Evolutionary conservation across 2,797 vertebrate genomes (phyloP), one percentile per base, ranked within the genome.

Genomic region (Syncerus caffer): DNA sequence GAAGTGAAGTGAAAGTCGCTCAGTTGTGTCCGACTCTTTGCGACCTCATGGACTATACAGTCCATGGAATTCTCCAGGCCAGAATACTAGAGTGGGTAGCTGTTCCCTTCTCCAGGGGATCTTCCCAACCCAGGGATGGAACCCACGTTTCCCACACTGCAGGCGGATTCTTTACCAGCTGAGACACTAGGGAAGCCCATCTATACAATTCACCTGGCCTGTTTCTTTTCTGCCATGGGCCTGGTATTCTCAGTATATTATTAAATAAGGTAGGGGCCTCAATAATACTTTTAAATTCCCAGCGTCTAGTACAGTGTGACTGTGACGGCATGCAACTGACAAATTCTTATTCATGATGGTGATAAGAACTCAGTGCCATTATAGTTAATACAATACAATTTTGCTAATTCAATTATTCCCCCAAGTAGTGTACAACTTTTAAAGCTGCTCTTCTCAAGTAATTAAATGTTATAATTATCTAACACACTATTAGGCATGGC

Each of bases 381-480:
- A 80, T 47, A 94, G 79, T 97, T 93, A 89, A 93, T 62, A 93
- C 10, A 91, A 87, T 84, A 86, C 93, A 94, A 82, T 87, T 93
- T 84, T 93, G 83, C 82, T 96, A 96, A 94, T 92, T 98, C 58
- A 96, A 89, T 97, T 89, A 95, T 96, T 94, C 85, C 38, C 71
- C 83, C 64, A 96, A 96, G 85, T 94, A 88, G 89, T 93, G 85
- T 87, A 91, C 51, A 97, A 93, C 47, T 95, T 82, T 95, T 87
- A 98, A 96, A 96, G 58, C 29, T 27, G 55, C 25, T 94, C 82
- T 94, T 91, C 58, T 96, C 74, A 89, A 96, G 60, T 89, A 95
- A 97, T 97, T 96, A 96, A 96, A 84, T 95, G 51, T 89, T 96
- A 91, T 82, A 95, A 96, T 97, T 90, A 95, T 95, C 92, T 96